Evolutionary conservation across 92 coral and sea anemone species (phyloP).

Genomic region (Pocillopora meandrina): DNA sequence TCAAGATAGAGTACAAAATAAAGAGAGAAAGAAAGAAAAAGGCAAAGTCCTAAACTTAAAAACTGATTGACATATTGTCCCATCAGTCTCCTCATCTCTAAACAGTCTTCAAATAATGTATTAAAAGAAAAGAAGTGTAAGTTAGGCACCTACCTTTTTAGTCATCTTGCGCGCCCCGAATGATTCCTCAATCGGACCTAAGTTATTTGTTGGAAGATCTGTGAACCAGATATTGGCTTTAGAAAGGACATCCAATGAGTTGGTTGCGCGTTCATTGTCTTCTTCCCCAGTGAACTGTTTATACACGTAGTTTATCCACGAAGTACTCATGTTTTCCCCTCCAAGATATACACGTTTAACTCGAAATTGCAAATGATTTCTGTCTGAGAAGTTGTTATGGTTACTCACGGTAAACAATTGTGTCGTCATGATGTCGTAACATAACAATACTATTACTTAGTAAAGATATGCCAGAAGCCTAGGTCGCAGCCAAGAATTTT

Average conservation of each 20-base stretch:
- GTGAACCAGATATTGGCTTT: conserved; percentile 19
- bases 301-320: conserved; percentile 25
- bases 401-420: conserved; percentile 7
- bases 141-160: conserved; percentile 1
- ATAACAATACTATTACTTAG: neutral
- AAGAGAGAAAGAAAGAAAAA: neutral
- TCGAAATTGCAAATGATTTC: neutral
- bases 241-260: neutral
- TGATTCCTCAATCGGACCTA: conserved; percentile 16
- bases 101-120: too few species aligned
- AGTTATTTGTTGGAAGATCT: conserved; percentile 36
- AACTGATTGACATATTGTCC: too few species aligned
- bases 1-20: neutral
- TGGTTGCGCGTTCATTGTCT: neutral
- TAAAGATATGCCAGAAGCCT: neutral
- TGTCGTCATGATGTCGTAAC: conserved; percentile 10
- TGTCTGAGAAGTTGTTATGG: conserved; percentile 1
- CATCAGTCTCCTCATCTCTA: too few species aligned
- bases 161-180: neutral
- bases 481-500: neutral
- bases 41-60: too few species aligned
- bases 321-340: conserved; percentile 4
- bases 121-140: neutral
- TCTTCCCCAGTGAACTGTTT: conserved; percentile 15
- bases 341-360: conserved; percentile 11